Evolutionary conservation across 2,113 vertebrate genomes (phyloP), one percentile per base, ranked within the genome.

Genomic region (Phalacrocorax brasilianus): DNA sequence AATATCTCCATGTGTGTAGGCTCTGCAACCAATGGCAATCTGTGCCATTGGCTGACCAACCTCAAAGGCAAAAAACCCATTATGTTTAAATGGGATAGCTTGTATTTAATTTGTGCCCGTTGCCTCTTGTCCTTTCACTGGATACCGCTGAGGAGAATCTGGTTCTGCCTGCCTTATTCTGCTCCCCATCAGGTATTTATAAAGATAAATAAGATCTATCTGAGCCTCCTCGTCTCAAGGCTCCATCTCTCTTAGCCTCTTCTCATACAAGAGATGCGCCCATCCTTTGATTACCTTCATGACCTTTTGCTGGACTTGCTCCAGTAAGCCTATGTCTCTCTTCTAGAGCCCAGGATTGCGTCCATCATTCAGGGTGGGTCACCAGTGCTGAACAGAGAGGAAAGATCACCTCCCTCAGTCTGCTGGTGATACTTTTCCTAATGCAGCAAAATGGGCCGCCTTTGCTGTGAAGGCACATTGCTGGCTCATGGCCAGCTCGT

Each of bases 401-500:
- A 62, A 52, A 30, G 44, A 63, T 70, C 44, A 5, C 3, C 9
- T 91, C 38, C 38, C 15, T 83, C 13, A 5, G 0, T 59, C 14
- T 52, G 32, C 33, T 75, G 35, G 20, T 65, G 73, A 16, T 67
- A 45, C 5, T 44, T 28, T 59, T 81, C 50, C 38, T 74, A 14
- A 4, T 24, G 19, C 65, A 53, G 11, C 1, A 1, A 12, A 26
- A 52, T 56, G 22, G 10, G 7, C 14, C 3, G 3, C 3, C 45
- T 79, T 65, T 52, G 9, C 22, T 50, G 44, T 24, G n/a, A 73
- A 24, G 28, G 14, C 21, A 7, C 3, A 0, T 30, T 50, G 15
- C 32, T 82, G 65, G 24, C 26, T 82, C 7, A 1, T 0, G 1
- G 18, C 26, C 65, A 61, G n/a, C n/a, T 59, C 40, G 3, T 49